These are phyloP conservation scores for Hartigia nigra DNA, from an alignment of 2,888 invertebrate genomes.

Conservation along the genomic window DNA sequence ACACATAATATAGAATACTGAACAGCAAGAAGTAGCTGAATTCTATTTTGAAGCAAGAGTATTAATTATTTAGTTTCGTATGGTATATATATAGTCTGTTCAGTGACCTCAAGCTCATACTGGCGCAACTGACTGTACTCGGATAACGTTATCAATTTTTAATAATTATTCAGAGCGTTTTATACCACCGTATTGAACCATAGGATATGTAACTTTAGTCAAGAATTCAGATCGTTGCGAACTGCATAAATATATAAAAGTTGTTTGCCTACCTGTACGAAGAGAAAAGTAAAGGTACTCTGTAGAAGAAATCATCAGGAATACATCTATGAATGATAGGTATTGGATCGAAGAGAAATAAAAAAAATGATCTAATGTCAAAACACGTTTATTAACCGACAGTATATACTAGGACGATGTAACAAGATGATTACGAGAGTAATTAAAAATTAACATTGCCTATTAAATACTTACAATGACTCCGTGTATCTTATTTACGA, in stretches of 20 bases:
- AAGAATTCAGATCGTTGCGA: neutral
- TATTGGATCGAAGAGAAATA: neutral
- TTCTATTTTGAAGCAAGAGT: neutral
- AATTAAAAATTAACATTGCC: neutral
- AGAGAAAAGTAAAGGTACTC: neutral
- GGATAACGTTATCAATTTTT: neutral
- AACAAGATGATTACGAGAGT: conserved; percentile 1
- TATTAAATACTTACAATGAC: conserved; percentile 1
- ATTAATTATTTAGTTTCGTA: neutral
- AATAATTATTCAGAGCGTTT: neutral
- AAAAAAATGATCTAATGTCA: neutral
- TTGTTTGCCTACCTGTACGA: neutral
- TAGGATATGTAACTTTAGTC: neutral
- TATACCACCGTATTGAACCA: neutral
- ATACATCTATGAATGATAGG: neutral
- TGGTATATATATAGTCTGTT: neutral
- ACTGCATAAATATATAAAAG: neutral
- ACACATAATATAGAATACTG: neutral
- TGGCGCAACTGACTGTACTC: neutral
- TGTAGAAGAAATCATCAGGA: neutral
- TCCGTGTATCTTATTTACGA: neutral
- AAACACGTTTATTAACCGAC: conserved; percentile 25
- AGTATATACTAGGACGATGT: conserved; percentile 10
- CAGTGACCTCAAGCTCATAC: neutral
- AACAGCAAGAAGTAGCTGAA: neutral